These are phyloP conservation scores for Dicaeum eximium DNA, from an alignment of 2,113 vertebrate genomes.

Conservation along the genomic window DNA sequence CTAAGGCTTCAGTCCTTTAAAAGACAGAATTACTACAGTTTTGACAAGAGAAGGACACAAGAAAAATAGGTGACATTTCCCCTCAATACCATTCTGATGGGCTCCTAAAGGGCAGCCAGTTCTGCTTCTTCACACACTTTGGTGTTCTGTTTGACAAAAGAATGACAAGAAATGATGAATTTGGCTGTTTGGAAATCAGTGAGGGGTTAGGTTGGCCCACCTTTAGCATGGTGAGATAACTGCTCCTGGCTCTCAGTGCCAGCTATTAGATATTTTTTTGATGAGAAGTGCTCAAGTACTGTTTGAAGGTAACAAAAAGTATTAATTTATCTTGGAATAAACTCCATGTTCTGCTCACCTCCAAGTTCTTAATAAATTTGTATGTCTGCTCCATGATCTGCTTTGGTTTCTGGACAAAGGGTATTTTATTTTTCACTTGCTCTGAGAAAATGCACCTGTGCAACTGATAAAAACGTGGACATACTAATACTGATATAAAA, in stretches of 20 bases:
- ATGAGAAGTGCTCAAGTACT: neutral
- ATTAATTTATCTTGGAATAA: neutral
- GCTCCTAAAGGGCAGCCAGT: slow-evolving; percentile 19
- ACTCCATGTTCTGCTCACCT: neutral
- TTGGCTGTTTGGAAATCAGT: neutral
- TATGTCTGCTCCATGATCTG: neutral
- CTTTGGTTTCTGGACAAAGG: neutral
- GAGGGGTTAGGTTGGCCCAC: neutral
- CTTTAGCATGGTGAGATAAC: neutral
- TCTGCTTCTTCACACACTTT: neutral
- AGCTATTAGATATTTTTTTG: neutral
- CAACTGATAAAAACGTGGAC: neutral
- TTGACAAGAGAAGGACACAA: slow-evolving; percentile 46
- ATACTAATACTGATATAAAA: no score
- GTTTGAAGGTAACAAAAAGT: neutral
- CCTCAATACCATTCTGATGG: neutral
- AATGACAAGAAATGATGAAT: slow-evolving; percentile 17
- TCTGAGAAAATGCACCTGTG: neutral
- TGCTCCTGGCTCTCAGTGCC: neutral
- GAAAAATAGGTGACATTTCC: slow-evolving; percentile 60
- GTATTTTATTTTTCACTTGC: neutral
- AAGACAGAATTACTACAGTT: slow-evolving; percentile 11
- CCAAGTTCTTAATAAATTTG: neutral
- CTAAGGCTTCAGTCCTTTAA: neutral
- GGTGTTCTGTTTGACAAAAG: neutral